Percentiles rank a stretch among this genome's conserved stretches.
Conservation (phyloP, 2,888 invertebrate genomes). For the Dendrolimus houi region DNA sequence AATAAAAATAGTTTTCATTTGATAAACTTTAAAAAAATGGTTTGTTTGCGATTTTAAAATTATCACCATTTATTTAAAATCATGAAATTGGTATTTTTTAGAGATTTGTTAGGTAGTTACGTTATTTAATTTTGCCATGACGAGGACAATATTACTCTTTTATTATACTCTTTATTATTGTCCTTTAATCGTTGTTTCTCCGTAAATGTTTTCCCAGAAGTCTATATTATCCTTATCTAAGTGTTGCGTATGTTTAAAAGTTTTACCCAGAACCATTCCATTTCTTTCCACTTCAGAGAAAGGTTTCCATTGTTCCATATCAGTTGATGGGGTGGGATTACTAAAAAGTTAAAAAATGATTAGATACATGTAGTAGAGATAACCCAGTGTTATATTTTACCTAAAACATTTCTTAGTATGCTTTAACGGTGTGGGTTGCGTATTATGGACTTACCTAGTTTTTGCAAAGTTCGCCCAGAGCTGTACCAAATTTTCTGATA, state of each 20-base stretch:
- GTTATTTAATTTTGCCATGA: too few relatives aligned
- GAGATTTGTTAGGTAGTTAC: too few relatives aligned
- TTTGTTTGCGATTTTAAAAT: too few relatives aligned
- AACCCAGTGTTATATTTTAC: too few relatives aligned
- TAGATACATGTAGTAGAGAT: too few relatives aligned
- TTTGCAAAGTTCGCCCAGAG: slow-evolving; percentile 59
- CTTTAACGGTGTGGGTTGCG: not conserved
- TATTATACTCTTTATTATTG: too few relatives aligned
- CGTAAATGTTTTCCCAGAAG: slow-evolving; percentile 60
- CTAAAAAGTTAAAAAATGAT: slow-evolving; percentile 30
- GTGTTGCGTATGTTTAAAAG: slow-evolving; percentile 31
- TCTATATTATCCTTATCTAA: slow-evolving; percentile 34
- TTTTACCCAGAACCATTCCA: slow-evolving; percentile 45
- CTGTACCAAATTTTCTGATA: slow-evolving; percentile 39
- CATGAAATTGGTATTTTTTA: too few relatives aligned
- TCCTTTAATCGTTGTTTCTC: slow-evolving; percentile 16
- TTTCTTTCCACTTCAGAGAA: slow-evolving; percentile 41
- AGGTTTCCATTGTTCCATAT: slow-evolving; percentile 40
- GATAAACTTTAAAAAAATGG: too few relatives aligned
- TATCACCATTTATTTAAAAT: too few relatives aligned
- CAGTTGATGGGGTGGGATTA: slow-evolving; percentile 40
- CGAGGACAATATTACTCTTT: too few relatives aligned
- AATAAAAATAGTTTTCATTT: too few relatives aligned
- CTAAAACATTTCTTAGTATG: not conserved
- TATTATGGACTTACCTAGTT: slow-evolving; percentile 40